phyloP scores from a whole-genome alignment of 2,888 invertebrate genomes.

The Polietes domitor region DNA sequence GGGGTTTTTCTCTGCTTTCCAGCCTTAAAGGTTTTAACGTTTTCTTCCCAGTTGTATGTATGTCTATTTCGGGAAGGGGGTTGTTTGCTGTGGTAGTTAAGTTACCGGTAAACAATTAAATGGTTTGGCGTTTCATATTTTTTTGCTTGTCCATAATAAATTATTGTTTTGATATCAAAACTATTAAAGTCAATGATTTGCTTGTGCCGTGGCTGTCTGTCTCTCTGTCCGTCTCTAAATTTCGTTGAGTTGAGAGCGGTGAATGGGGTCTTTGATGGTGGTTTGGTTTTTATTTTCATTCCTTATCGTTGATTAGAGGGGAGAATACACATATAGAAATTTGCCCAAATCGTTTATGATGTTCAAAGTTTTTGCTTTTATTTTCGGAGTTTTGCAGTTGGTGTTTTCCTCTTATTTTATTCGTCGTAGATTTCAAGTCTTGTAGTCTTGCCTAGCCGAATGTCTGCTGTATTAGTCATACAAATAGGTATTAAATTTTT shows the following conservation, averaged over 20 bases:
- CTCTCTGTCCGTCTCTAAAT: background rate
- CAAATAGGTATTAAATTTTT: background rate
- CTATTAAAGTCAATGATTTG: conserved; percentile 26
- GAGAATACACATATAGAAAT: background rate
- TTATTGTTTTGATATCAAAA: conserved; percentile 34
- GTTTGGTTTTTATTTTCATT: background rate
- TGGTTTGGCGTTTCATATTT: background rate
- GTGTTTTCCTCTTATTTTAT: background rate
- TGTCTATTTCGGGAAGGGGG: background rate
- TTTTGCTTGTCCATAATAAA: conserved; percentile 1
- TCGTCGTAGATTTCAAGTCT: background rate
- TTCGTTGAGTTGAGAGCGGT: background rate
- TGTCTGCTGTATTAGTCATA: background rate
- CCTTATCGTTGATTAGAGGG: background rate
- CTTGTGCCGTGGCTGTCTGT: background rate
- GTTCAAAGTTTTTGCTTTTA: background rate
- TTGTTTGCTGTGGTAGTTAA: conserved; percentile 35
- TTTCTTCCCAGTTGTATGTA: background rate
- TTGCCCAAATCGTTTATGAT: background rate
- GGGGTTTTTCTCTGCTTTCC: background rate
- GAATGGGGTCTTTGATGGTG: background rate
- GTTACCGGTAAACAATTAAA: conserved; percentile 56
- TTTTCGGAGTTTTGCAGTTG: background rate
- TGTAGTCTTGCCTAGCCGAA: no score
- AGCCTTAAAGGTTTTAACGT: background rate